Percentiles rank a stretch among this genome's conserved stretches.
phyloP scores from a whole-genome alignment of 53 echinoderm and acorn worm species.

The Apostichopus leukothele region DNA sequence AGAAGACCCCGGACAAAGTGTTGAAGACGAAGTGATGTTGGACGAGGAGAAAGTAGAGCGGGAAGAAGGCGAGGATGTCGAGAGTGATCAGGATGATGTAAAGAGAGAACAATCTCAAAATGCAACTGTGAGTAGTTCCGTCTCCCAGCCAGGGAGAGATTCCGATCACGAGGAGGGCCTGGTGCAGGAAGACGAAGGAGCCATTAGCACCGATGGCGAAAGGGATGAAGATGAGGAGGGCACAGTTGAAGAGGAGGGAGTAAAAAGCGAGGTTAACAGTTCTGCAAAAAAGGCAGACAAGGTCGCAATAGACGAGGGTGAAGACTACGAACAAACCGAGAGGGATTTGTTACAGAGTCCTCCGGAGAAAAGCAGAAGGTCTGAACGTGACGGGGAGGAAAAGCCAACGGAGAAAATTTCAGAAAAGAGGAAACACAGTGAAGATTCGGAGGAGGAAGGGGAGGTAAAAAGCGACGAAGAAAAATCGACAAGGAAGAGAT shows the following conservation, averaged over 20 bases:
- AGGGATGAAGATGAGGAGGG: conserved; percentile 5
- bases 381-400: conserved; percentile 56
- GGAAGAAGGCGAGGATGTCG: conserved; percentile 10
- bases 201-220: not conserved
- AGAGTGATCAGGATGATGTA: not conserved
- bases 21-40: conserved; percentile 15
- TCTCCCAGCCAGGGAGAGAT: conserved; percentile 17
- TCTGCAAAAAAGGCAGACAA: not conserved
- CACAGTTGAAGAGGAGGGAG: not conserved
- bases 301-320: not conserved
- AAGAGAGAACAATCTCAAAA: conserved; percentile 39
- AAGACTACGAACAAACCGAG: not conserved
- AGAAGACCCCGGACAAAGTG: conserved; percentile 33
- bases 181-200: conserved; percentile 58
- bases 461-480: conserved; percentile 42
- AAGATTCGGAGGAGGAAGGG: conserved; percentile 48
- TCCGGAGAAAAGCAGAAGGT: conserved; percentile 41
- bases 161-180: conserved; percentile 58
- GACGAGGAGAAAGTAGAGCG: not conserved
- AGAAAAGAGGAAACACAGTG: conserved; percentile 37
- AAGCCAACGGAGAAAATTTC: conserved; percentile 10
- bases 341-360: not conserved
- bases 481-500: not conserved
- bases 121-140: conserved; percentile 51
- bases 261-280: not conserved